Evolutionary conservation across 2,888 invertebrate species (phyloP).

Genomic region (Pseudoips prasinana): DNA sequence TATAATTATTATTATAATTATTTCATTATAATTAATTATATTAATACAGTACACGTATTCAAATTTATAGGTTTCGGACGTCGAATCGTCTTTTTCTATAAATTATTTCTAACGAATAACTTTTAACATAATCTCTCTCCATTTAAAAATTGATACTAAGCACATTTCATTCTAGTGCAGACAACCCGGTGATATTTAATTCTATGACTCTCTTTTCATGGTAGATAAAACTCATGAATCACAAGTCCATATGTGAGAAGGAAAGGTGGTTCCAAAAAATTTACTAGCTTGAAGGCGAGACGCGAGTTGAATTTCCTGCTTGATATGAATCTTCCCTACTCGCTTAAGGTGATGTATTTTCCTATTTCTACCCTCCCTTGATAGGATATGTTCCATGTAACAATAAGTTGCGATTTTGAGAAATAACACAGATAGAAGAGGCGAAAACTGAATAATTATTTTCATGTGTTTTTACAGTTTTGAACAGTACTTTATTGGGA

Average conservation of each 20-base stretch:
- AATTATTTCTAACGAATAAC: no score
- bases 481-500: no score
- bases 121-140: no score
- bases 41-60: no score
- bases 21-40: no score
- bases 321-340: slow-evolving; percentile 81
- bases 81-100: neutral
- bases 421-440: no score
- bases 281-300: slow-evolving; percentile 59
- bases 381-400: slow-evolving; percentile 40
- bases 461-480: no score
- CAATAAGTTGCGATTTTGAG: slow-evolving; percentile 26
- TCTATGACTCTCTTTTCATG: slow-evolving; percentile 73
- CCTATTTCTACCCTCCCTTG: slow-evolving; percentile 69
- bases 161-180: slow-evolving; percentile 56
- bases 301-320: slow-evolving; percentile 77
- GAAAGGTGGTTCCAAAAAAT: slow-evolving; percentile 72
- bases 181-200: slow-evolving; percentile 71
- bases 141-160: slow-evolving; percentile 46
- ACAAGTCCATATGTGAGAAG: slow-evolving; percentile 72
- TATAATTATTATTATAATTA: no score
- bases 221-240: slow-evolving; percentile 80
- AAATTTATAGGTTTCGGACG: no score
- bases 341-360: slow-evolving; percentile 81
- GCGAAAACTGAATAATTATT: no score